Conservation (phyloP, 2,888 invertebrate species). For the Agriotes lineatus region DNA sequence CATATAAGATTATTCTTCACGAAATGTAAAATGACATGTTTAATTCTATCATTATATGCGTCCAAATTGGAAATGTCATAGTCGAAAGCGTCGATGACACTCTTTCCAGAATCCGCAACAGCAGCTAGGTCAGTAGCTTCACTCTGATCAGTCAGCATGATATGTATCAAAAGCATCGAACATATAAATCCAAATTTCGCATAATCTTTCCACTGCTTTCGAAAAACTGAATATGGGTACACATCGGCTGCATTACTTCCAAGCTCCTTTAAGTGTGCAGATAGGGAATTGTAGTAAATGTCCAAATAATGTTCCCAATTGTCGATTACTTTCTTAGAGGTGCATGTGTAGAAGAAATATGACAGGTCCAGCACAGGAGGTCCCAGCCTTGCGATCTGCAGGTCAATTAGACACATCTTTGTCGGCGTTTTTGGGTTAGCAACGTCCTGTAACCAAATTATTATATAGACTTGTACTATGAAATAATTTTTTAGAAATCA, state of each 20-base stretch:
- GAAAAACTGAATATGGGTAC: conserved; percentile 54
- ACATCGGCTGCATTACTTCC: conserved; percentile 53
- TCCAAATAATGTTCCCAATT: conserved; percentile 55
- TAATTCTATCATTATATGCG: conserved; percentile 39
- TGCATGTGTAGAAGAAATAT: conserved; percentile 59
- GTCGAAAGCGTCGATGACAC: conserved; percentile 29
- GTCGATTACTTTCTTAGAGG: conserved; percentile 53
- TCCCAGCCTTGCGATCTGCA: conserved; percentile 49
- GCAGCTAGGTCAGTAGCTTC: conserved; percentile 43
- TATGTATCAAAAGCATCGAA: conserved; percentile 42
- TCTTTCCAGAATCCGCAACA: conserved; percentile 31
- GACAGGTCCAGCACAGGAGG: conserved; percentile 57
- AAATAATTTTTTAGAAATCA: no score
- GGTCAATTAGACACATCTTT: conserved; percentile 53
- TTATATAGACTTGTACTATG: no score
- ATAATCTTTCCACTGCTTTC: conserved; percentile 50
- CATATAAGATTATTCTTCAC: conserved; percentile 39
- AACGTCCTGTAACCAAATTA: conserved; percentile 41
- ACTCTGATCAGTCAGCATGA: conserved; percentile 45
- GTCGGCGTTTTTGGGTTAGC: conserved; percentile 38
- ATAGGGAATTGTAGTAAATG: conserved; percentile 57
- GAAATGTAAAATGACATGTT: conserved; percentile 40
- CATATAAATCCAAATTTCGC: conserved; percentile 42
- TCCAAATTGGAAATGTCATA: conserved; percentile 40
- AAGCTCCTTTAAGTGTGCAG: conserved; percentile 48